Evolutionary conservation across 2,888 invertebrate genomes (phyloP).

Genomic region (Amphiduros pacificus): DNA sequence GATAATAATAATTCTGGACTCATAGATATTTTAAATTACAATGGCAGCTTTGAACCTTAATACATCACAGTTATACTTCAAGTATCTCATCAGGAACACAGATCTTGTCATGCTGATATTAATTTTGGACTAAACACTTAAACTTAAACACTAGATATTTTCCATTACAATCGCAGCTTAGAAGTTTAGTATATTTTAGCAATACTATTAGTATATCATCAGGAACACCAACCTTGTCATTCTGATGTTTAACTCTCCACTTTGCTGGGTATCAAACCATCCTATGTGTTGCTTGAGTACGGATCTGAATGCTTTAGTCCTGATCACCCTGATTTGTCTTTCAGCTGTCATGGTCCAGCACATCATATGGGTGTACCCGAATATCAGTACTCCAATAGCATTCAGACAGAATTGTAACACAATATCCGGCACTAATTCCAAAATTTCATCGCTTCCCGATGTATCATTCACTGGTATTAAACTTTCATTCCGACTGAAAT

Average conservation of each 20-base stretch:
- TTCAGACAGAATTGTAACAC: not conserved
- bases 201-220: not conserved
- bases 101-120: too few species aligned
- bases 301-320: not conserved
- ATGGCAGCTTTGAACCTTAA: too few species aligned
- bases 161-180: not conserved
- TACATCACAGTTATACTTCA: too few species aligned
- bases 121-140: too few species aligned
- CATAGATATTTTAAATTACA: too few species aligned
- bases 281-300: not conserved
- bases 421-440: not conserved
- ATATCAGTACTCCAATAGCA: not conserved
- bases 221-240: not conserved
- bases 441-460: not conserved
- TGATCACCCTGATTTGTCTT: not conserved
- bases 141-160: too few species aligned
- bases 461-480: not conserved
- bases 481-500: not conserved
- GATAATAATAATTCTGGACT: too few species aligned
- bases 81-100: too few species aligned
- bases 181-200: not conserved
- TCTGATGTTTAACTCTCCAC: not conserved
- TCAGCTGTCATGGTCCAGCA: slow-evolving; percentile 3
- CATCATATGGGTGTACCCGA: slow-evolving; percentile 7
- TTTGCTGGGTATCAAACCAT: not conserved